These are phyloP conservation scores for Sphenopsis melanotis DNA, from an alignment of 2,797 vertebrate species.

Conservation along the genomic window DNA sequence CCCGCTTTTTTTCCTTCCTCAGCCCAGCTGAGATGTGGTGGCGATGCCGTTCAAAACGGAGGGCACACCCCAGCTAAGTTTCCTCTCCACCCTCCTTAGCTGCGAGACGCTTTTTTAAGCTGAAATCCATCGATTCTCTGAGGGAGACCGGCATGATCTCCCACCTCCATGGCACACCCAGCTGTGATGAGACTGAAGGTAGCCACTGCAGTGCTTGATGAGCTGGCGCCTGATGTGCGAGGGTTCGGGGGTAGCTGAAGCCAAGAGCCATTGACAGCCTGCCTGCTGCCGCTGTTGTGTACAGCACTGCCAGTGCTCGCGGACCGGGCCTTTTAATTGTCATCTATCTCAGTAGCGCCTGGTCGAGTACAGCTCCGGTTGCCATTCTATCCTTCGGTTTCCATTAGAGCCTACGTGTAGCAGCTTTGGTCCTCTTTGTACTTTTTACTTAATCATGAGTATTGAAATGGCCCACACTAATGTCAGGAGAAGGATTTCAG, in stretches of 20 bases:
- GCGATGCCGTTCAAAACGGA: no score
- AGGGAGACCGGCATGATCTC: neutral
- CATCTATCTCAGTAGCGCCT: fast-evolving
- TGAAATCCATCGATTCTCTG: neutral
- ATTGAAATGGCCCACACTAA: neutral
- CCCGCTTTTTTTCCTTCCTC: neutral
- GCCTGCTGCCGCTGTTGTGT: fast-evolving
- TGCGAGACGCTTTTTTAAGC: fast-evolving
- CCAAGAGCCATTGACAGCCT: fast-evolving
- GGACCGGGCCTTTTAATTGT: fast-evolving
- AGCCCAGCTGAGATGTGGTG: no score
- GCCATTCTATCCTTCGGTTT: fast-evolving
- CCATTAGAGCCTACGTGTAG: fast-evolving
- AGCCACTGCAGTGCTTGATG: fast-evolving
- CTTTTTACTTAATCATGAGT: neutral
- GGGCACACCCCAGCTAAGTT: neutral
- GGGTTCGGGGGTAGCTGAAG: neutral
- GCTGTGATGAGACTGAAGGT: neutral
- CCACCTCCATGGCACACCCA: fast-evolving
- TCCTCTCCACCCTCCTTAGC: neutral
- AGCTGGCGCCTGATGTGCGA: fast-evolving
- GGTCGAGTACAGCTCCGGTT: fast-evolving
- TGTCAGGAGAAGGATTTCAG: neutral
- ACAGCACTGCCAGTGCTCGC: fast-evolving
- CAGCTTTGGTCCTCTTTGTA: neutral